Base-by-base conservation (phyloP, 2,113 vertebrate genomes). In the Salvelinus sp. region DNA sequence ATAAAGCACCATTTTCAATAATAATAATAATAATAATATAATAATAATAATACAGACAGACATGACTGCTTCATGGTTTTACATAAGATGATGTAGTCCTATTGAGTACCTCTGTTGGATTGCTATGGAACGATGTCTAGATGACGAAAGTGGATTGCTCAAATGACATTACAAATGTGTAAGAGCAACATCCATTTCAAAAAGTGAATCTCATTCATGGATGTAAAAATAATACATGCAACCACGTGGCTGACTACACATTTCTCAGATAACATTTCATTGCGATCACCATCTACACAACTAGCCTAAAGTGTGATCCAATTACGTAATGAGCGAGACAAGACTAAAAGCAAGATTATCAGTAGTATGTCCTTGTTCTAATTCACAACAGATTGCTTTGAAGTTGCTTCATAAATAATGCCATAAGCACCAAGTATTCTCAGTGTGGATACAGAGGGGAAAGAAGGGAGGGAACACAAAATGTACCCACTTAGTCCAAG, bases 1-100 rank as follows among this genome's bases (percentile, higher is more conserved):
- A 89, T 88, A 91, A 92, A 94, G 93, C 93, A 94, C 93, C 93
- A 89, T 94, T 91, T 44, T 93, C 87, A 88, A 91, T 85, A 91
- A 91, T 85, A 87, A 91, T 86, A 82, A 89, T 91, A 91, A 86
- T 85, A 79, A 92, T 93, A 93, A 93, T 92, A 94, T n/a, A n/a
- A 93, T 91, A 92, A 44, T 44, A 44, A 44, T 44, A 38, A 33
- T 81, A 18, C 69, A 83, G 13, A 89, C 83, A 83, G 85, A 44
- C 87, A 90, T 83, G 78, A 69, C 38, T 44, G 9, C 73, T 78
- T 85, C 14, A 76, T 80, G 77, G 76, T 80, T 44, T 78, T 76
- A 86, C 81, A 75, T 81, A 84, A 84, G 83, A 81, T 78, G 76
- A 79, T 81, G 76, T 76, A 75, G 79, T 80, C 72, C 79, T 80